Conservation (phyloP, 2,888 invertebrate genomes). For the Danaus chrysippus region DNA sequence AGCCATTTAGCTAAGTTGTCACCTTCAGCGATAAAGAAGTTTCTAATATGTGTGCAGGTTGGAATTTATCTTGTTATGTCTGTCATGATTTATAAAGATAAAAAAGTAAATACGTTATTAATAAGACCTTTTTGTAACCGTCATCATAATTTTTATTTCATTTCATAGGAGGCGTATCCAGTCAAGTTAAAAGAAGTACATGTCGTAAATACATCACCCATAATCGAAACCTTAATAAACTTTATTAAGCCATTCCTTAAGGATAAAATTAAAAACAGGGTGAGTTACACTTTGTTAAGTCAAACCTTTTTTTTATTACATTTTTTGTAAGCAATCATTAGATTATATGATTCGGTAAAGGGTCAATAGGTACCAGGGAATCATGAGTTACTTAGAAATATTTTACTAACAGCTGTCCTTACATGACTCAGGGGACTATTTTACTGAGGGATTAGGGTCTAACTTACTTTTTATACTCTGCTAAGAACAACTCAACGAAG, state of each 20-base stretch:
- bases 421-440: background rate
- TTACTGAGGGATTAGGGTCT: too few species aligned
- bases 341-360: too few species aligned
- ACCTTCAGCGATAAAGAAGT: slow-evolving; percentile 87
- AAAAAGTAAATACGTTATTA: too few species aligned
- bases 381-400: slow-evolving; percentile 6
- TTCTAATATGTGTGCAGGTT: slow-evolving; percentile 87
- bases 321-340: too few species aligned
- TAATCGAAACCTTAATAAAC: slow-evolving; percentile 87
- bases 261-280: slow-evolving; percentile 88
- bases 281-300: slow-evolving; percentile 43
- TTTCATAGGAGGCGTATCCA: slow-evolving; percentile 85
- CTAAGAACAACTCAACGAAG: too few species aligned
- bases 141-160: background rate
- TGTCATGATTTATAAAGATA: too few species aligned
- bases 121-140: too few species aligned
- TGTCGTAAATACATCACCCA: slow-evolving; percentile 86
- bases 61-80: background rate
- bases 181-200: slow-evolving; percentile 92
- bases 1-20: slow-evolving; percentile 88
- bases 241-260: slow-evolving; percentile 90
- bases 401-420: slow-evolving; percentile 5
- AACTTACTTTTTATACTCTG: too few species aligned
- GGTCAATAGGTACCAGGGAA: slow-evolving; percentile 17
- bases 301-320: slow-evolving; percentile 2